A percentile compares a stretch with the other conserved stretches of the same genome.
phyloP scores from a whole-genome alignment of 2,113 vertebrate species.

The Phasianus colchicus region DNA sequence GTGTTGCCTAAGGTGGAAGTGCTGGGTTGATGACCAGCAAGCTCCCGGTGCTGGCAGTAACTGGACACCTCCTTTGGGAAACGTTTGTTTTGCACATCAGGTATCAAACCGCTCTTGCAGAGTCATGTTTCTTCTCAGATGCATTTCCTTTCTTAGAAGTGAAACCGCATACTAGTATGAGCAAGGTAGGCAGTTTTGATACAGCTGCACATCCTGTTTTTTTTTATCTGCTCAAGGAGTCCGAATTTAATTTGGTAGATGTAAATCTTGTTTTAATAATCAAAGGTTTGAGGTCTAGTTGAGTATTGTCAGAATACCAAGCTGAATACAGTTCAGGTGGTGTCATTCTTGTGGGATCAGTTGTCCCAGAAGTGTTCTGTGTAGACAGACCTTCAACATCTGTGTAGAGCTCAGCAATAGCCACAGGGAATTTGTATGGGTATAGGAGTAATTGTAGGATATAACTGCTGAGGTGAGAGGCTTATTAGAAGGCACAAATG shows the following conservation, averaged over 20 bases:
- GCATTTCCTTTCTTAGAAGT: not conserved
- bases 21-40: not conserved
- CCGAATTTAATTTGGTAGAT: not conserved
- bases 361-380: not conserved
- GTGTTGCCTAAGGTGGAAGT: not conserved
- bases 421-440: not conserved
- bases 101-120: not conserved
- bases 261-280: not conserved
- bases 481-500: not conserved
- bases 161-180: not conserved
- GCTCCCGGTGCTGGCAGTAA: not conserved
- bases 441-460: not conserved
- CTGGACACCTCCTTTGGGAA: not conserved
- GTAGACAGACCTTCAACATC: not conserved
- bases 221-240: not conserved
- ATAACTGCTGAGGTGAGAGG: not conserved
- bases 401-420: not conserved
- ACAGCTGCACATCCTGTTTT: not conserved
- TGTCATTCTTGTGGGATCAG: not conserved
- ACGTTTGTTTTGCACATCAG: not conserved
- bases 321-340: not conserved
- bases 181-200: not conserved
- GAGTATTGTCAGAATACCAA: not conserved
- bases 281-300: not conserved
- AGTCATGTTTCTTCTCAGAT: not conserved